phyloP scores from a whole-genome alignment of 2,113 vertebrate species.

The Aleadryas rufinucha region DNA sequence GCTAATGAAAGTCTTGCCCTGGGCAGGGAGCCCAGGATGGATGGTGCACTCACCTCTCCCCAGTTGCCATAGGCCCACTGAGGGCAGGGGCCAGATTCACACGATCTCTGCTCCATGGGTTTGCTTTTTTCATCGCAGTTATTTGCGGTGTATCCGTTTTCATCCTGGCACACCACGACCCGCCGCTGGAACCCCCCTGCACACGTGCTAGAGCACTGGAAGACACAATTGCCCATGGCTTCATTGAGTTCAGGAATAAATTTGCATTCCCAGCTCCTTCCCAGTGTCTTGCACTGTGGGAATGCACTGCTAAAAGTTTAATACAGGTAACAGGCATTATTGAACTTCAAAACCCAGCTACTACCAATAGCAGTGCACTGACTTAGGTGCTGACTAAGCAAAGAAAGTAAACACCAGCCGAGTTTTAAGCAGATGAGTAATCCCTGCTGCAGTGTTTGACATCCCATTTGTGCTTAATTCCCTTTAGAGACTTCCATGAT shows the following conservation, averaged over 20 bases:
- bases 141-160: conserved; percentile 87
- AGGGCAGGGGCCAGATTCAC: conserved; percentile 93
- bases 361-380: not conserved
- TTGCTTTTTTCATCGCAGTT: conserved; percentile 88
- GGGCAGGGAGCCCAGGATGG: not conserved
- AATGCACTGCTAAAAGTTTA: not conserved
- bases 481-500: not conserved
- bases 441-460: not conserved
- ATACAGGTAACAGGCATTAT: not conserved
- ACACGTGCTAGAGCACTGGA: conserved; percentile 96
- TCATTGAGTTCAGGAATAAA: not conserved
- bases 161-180: conserved; percentile 96
- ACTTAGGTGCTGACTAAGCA: not conserved
- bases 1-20: not conserved
- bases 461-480: not conserved
- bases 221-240: not conserved
- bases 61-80: conserved; percentile 92
- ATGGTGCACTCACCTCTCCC: conserved; percentile 79
- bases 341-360: not conserved
- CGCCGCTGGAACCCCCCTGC: conserved; percentile 96
- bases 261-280: not conserved
- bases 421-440: conserved; percentile 26
- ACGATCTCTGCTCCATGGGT: conserved; percentile 89
- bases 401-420: not conserved
- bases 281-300: not conserved